A percentile compares a stretch with the other conserved stretches of the same genome.
Conservation (phyloP, 2,888 invertebrate species). For the Callinectes sapidus region DNA sequence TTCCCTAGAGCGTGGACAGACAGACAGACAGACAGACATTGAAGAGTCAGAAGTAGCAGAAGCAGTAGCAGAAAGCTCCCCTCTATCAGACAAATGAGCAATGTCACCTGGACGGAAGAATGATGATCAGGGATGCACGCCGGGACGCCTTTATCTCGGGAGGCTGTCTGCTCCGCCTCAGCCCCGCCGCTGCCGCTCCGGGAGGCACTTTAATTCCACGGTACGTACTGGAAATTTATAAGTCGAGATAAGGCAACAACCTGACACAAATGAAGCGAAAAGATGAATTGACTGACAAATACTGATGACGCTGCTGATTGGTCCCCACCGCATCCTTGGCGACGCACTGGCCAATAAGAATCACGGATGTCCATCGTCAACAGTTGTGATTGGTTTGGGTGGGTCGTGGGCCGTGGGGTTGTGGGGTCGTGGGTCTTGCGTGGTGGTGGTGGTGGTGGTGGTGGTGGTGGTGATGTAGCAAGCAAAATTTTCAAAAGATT, state of each 20-base stretch:
- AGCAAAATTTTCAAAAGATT: conserved; percentile 26
- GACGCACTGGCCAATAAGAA: conserved; percentile 30
- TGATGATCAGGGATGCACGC: conserved; percentile 51
- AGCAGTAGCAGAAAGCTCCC: neutral
- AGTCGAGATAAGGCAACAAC: conserved; percentile 49
- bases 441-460: neutral
- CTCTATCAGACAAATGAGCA: conserved; percentile 46
- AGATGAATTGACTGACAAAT: conserved; percentile 64
- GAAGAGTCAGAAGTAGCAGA: neutral
- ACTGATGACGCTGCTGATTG: conserved; percentile 60
- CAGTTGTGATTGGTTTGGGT: conserved; percentile 23
- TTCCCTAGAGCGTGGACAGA: neutral
- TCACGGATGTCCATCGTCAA: neutral
- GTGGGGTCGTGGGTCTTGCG: neutral
- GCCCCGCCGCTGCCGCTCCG: neutral
- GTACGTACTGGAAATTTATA: conserved; percentile 51
- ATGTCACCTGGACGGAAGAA: conserved; percentile 49
- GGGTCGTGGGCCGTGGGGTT: neutral
- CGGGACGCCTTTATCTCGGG: conserved; percentile 38
- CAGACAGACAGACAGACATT: neutral
- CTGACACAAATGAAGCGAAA: conserved; percentile 57
- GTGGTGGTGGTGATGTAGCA: conserved; percentile 18
- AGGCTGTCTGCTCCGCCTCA: conserved; percentile 22
- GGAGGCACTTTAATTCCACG: conserved; percentile 35
- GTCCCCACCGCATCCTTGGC: neutral